phyloP scores from a whole-genome alignment of 2,113 vertebrate species.

The Excalfactoria chinensis region DNA sequence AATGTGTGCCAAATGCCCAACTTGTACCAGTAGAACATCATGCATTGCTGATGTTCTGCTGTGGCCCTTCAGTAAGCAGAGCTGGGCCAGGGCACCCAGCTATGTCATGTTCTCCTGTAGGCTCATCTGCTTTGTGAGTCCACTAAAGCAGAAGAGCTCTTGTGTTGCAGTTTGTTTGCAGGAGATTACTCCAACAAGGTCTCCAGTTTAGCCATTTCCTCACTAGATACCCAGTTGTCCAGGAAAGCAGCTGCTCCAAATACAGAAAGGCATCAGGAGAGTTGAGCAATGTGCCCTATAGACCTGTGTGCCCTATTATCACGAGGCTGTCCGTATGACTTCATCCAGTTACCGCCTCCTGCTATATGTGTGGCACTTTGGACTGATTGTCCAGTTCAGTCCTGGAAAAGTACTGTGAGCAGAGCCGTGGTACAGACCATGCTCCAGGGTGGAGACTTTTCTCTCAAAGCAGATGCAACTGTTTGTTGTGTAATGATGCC shows the following conservation, averaged over 20 bases:
- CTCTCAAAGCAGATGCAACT: background rate
- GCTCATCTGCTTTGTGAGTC: background rate
- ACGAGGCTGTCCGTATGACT: background rate
- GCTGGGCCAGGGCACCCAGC: background rate
- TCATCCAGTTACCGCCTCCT: background rate
- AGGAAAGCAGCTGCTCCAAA: background rate
- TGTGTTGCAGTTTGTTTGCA: background rate
- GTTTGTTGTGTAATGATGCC: constrained; percentile 45
- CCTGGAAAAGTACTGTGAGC: background rate
- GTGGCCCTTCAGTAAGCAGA: background rate
- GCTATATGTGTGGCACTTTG: background rate
- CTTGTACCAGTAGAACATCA: background rate
- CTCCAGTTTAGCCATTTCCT: background rate
- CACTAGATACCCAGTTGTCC: background rate
- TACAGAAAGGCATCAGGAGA: background rate
- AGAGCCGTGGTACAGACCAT: background rate
- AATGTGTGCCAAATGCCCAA: background rate
- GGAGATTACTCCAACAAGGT: background rate
- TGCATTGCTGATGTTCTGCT: fast-evolving
- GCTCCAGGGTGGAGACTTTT: constrained; percentile 33
- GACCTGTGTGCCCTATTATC: background rate
- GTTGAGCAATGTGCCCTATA: background rate
- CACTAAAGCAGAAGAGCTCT: background rate
- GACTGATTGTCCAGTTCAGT: background rate
- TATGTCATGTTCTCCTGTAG: background rate